Evolutionary conservation across 1,140 invertebrate genomes (phyloP), one percentile per base, ranked within the genome.

Genomic region (Lordiphosa mommai): DNA sequence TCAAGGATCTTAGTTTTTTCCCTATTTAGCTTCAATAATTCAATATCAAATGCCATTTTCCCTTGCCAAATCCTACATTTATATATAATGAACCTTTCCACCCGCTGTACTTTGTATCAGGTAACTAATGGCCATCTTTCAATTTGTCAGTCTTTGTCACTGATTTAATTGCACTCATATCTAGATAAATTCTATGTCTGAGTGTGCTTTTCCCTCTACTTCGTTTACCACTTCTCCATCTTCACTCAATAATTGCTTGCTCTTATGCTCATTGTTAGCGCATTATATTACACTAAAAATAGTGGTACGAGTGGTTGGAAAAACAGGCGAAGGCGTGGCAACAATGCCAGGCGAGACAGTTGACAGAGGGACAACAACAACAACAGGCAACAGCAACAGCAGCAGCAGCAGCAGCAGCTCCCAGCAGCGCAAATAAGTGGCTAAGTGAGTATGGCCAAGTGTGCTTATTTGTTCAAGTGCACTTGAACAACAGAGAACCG

Each of bases 371-470:
- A 34, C 6, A 16, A 38, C 30, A 37, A 61, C 50, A 61, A n/a
- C n/a, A n/a, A n/a, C n/a, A n/a, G n/a, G n/a, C n/a, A n/a, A n/a
- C n/a, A n/a, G n/a, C n/a, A n/a, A n/a, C n/a, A n/a, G n/a, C n/a
- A n/a, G n/a, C n/a, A n/a, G n/a, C n/a, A 57, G 50, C 63, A 66
- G 61, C 58, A 55, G 63, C 63, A 4, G 20, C 20, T 23, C 20
- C 20, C 5, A 23, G 20, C 20, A 43, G 40, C 58, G 61, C 50
- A 69, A 69, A 58, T 66, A 70, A 70, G 66, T 70, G 66, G 61
- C 61, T 65, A 70, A 70, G 66, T 70, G 66, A 70, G 61, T 70
- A 66, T 66, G 66, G 61, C 61, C 66, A 65, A 70, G 66, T 66
- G 66, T 70, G 61, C 66, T 70, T 70, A 70, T 70, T 70, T 70